These are phyloP conservation scores for Ceyx cyanopectus DNA, from an alignment of 2,113 vertebrate genomes.

Conservation along the genomic window DNA sequence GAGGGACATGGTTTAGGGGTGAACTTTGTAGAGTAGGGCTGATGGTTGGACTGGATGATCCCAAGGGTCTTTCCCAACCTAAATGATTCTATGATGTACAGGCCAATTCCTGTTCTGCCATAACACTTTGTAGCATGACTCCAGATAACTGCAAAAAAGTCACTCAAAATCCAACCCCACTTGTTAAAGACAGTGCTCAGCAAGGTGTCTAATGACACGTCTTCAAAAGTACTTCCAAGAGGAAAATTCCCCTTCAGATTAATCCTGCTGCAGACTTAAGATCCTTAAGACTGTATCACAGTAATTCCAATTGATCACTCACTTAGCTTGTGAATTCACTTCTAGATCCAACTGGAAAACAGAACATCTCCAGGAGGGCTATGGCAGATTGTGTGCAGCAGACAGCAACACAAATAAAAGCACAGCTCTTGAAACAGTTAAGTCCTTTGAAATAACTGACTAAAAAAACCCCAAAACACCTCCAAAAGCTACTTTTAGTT, in stretches of 20 bases:
- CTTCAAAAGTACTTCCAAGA: not conserved
- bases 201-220: not conserved
- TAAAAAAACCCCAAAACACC: constrained; percentile 9
- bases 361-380: not conserved
- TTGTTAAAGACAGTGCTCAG: not conserved
- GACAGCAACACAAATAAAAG: not conserved
- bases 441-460: not conserved
- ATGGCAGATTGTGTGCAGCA: not conserved
- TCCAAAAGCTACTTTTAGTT: constrained; percentile 35
- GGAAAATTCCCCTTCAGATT: not conserved
- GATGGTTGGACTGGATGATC: too few relatives aligned
- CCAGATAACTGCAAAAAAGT: not conserved
- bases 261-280: not conserved
- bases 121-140: not conserved
- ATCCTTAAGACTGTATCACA: not conserved
- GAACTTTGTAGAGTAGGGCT: too few relatives aligned
- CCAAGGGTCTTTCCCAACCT: too few relatives aligned
- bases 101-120: not conserved
- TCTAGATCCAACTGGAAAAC: not conserved
- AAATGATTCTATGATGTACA: not conserved
- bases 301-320: not conserved
- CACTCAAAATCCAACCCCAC: not conserved
- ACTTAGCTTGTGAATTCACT: not conserved
- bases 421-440: not conserved
- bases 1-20: too few relatives aligned